Evolutionary conservation across 2,113 vertebrate species (phyloP).

Genomic region (Nothobranchius furzeri): DNA sequence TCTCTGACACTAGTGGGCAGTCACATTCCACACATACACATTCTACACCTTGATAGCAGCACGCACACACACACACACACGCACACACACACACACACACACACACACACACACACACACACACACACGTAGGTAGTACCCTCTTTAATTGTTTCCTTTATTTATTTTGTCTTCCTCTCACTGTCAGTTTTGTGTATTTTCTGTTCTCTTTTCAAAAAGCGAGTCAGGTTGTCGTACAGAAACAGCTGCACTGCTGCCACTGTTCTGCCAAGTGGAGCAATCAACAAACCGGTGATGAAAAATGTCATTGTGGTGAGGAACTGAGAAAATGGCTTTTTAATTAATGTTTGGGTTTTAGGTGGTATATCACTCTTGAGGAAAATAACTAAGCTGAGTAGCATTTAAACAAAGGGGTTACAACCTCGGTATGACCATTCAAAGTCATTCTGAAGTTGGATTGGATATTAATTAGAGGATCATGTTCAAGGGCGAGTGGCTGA

Average conservation of each 20-base stretch:
- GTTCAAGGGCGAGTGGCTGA: conserved; percentile 18
- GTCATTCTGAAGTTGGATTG: conserved; percentile 56
- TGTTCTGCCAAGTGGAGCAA: conserved; percentile 46
- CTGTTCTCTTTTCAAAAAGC: conserved; percentile 15
- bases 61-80: conserved; percentile 6
- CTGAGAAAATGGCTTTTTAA: conserved; percentile 69
- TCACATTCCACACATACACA: conserved; percentile 56
- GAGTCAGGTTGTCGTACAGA: conserved; percentile 11
- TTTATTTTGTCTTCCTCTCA: conserved; percentile 16
- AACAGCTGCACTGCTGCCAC: conserved; percentile 56
- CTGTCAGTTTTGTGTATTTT: conserved; percentile 28
- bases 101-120: conserved; percentile 1
- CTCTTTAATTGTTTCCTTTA: not conserved
- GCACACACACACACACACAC: conserved; percentile 11
- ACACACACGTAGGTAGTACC: conserved; percentile 9
- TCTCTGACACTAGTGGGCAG: conserved; percentile 71
- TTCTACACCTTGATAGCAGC: conserved; percentile 27
- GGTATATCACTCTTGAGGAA: conserved; percentile 63
- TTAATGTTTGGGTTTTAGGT: conserved; percentile 70
- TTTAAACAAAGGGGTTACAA: conserved; percentile 67
- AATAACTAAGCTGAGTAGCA: conserved; percentile 53
- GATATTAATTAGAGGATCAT: conserved; percentile 64
- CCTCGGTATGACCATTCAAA: conserved; percentile 63
- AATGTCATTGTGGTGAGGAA: conserved; percentile 55
- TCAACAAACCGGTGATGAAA: conserved; percentile 53